Conservation (phyloP, 2,797 vertebrate genomes). For the Hippoglossus hippoglossus region DNA sequence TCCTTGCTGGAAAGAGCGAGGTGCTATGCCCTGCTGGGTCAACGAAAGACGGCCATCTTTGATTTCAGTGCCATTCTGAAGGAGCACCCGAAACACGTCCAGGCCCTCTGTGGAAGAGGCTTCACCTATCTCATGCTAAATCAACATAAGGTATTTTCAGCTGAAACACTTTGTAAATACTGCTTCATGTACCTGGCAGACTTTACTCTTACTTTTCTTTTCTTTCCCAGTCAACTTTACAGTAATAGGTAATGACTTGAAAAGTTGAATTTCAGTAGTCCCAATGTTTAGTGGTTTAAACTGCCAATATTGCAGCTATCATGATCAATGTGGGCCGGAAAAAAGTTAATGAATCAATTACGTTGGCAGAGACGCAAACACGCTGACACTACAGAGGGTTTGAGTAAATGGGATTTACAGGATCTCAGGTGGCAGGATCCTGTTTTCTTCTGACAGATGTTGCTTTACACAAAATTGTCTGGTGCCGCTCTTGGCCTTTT, state of each 20-base stretch:
- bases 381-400: too few species aligned
- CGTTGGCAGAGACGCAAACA: neutral
- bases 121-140: slow-evolving; percentile 89
- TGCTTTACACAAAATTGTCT: neutral
- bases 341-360: neutral
- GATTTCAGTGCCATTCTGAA: slow-evolving; percentile 91
- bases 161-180: neutral
- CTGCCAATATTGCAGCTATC: neutral
- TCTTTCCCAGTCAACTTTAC: too few species aligned
- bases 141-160: slow-evolving; percentile 87
- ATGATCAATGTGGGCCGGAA: neutral
- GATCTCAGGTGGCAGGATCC: too few species aligned
- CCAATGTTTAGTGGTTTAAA: neutral
- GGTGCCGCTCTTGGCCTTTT: neutral
- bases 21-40: slow-evolving; percentile 91
- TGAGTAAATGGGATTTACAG: too few species aligned
- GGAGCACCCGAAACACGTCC: slow-evolving; percentile 84
- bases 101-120: slow-evolving; percentile 91
- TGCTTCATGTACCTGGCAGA: too few species aligned
- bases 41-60: slow-evolving; percentile 94
- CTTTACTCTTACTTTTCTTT: neutral
- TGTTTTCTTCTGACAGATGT: too few species aligned
- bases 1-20: slow-evolving; percentile 89
- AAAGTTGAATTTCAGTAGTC: too few species aligned
- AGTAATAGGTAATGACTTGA: too few species aligned